These are phyloP conservation scores for Sphaerodactylus townsendi DNA, from an alignment of 2,113 vertebrate genomes.

Conservation along the genomic window DNA sequence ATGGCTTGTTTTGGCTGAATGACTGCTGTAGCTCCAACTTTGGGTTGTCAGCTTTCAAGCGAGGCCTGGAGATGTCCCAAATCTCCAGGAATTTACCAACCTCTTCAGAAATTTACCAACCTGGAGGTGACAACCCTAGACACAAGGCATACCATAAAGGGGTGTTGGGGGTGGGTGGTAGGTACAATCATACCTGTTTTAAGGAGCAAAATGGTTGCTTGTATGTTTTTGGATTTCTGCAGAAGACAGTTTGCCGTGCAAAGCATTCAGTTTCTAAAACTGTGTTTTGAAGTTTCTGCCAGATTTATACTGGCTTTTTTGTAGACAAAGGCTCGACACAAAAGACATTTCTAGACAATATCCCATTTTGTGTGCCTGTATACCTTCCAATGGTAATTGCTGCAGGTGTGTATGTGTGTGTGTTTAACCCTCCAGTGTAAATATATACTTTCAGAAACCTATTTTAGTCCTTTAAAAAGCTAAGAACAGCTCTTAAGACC, in stretches of 20 bases:
- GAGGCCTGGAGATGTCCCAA: too few species aligned
- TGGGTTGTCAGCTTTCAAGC: not conserved
- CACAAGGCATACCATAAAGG: too few species aligned
- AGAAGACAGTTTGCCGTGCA: slow-evolving; percentile 40
- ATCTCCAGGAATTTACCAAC: too few species aligned
- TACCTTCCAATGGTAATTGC: slow-evolving; percentile 56
- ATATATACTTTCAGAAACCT: slow-evolving; percentile 71
- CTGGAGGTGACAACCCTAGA: too few species aligned
- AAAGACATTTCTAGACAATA: slow-evolving; percentile 29
- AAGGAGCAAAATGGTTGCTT: slow-evolving; percentile 31
- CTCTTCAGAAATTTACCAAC: too few species aligned
- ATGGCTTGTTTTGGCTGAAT: not conserved
- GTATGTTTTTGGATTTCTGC: slow-evolving; percentile 53
- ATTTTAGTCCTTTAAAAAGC: slow-evolving; percentile 64
- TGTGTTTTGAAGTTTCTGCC: slow-evolving; percentile 13
- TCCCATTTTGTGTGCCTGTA: slow-evolving; percentile 38
- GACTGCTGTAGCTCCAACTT: not conserved
- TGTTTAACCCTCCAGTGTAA: slow-evolving; percentile 70
- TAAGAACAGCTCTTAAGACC: slow-evolving; percentile 75
- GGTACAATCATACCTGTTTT: not conserved
- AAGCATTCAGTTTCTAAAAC: slow-evolving; percentile 35
- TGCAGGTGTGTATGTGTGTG: slow-evolving; percentile 44
- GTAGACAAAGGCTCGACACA: slow-evolving; percentile 25
- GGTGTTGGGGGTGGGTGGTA: too few species aligned
- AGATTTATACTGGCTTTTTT: slow-evolving; percentile 31